Conservation (phyloP, 1,140 invertebrate genomes). For the Mamestra configurata region DNA sequence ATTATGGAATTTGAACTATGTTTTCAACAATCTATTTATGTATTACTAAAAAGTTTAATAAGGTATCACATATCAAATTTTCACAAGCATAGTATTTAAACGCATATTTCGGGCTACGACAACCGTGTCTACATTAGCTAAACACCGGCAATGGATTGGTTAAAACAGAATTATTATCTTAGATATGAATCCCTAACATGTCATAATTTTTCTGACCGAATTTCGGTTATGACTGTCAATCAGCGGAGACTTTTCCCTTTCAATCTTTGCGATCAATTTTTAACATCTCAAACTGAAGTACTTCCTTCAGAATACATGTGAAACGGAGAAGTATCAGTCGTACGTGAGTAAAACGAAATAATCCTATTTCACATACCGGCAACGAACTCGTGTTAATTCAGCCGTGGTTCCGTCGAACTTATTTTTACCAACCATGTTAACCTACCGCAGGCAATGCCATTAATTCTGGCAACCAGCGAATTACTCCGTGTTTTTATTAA, state of each 20-base stretch:
- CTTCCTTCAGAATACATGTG: neutral
- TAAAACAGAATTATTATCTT: too few species aligned
- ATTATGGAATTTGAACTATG: neutral
- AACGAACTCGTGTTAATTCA: slow-evolving; percentile 19
- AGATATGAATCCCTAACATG: too few species aligned
- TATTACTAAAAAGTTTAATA: neutral
- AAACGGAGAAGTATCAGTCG: neutral
- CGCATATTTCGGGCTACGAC: too few species aligned
- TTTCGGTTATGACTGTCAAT: too few species aligned
- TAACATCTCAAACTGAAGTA: neutral
- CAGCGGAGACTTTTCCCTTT: too few species aligned
- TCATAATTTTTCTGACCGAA: too few species aligned
- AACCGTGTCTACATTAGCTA: too few species aligned
- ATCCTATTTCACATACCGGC: neutral
- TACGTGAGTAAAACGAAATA: neutral
- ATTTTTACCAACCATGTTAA: slow-evolving; percentile 1
- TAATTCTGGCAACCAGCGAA: neutral
- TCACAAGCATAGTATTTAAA: too few species aligned
- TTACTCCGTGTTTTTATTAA: slow-evolving; percentile 49
- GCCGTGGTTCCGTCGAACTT: slow-evolving; percentile 25
- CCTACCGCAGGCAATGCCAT: slow-evolving; percentile 22
- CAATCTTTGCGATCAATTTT: neutral
- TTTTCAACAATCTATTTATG: neutral
- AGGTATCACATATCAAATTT: too few species aligned
- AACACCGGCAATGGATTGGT: too few species aligned